Conservation (phyloP, 2,113 vertebrate genomes). For the Ciconia stormi region DNA sequence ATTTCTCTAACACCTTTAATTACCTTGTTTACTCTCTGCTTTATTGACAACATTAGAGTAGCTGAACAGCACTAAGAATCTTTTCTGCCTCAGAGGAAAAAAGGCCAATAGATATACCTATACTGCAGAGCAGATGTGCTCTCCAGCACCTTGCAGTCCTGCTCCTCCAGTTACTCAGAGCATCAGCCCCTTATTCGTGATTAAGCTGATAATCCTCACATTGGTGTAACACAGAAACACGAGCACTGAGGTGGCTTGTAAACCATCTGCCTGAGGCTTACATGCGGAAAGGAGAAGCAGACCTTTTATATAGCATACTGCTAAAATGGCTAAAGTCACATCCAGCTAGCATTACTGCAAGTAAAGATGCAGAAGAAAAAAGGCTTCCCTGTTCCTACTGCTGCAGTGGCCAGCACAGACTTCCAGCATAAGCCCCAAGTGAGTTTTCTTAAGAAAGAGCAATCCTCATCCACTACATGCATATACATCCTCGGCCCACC, state of each 20-base stretch:
- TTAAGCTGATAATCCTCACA: neutral
- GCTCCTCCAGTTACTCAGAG: neutral
- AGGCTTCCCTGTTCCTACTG: neutral
- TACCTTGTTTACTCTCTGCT: neutral
- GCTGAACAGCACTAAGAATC: neutral
- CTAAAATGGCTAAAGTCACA: neutral
- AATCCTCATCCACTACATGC: neutral
- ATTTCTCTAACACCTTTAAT: neutral
- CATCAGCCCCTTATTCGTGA: neutral
- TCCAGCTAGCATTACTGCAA: neutral
- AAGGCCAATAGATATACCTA: neutral
- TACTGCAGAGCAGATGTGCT: neutral
- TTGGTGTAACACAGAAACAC: neutral
- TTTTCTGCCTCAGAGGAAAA: neutral
- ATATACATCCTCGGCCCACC: neutral
- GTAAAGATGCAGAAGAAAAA: neutral
- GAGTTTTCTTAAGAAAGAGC: neutral
- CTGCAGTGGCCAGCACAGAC: neutral
- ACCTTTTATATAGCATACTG: accelerated
- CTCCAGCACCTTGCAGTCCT: neutral
- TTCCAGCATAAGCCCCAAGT: neutral
- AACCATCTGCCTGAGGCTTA: neutral
- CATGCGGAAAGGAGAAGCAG: neutral
- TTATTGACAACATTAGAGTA: neutral
- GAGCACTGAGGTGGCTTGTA: neutral